phyloP scores from a whole-genome alignment of 2,113 vertebrate species.

The Cyprinodon variegatus region DNA sequence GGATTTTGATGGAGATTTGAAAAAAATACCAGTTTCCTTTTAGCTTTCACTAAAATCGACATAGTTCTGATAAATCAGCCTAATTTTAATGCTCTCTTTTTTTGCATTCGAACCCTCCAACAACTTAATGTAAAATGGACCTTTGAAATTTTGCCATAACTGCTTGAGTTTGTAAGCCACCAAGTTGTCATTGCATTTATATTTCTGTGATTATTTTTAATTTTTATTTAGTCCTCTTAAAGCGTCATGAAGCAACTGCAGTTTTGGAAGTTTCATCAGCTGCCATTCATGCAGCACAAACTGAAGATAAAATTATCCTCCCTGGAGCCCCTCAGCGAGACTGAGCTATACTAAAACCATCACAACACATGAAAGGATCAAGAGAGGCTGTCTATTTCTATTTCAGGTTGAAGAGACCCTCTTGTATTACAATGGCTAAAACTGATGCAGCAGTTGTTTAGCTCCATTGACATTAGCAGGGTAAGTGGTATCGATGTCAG shows the following conservation, averaged over 20 bases:
- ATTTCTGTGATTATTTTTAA: too few relatives aligned
- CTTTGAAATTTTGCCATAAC: too few relatives aligned
- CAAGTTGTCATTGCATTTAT: too few relatives aligned
- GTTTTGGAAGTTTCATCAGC: background rate
- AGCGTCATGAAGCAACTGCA: background rate
- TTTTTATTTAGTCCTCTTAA: too few relatives aligned
- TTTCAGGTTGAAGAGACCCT: background rate
- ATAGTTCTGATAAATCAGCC: too few relatives aligned
- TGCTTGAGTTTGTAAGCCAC: too few relatives aligned
- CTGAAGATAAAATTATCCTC: background rate
- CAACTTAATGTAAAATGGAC: too few relatives aligned
- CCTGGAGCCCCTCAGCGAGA: background rate
- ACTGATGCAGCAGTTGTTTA: background rate
- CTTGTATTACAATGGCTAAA: background rate
- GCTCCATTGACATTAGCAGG: background rate
- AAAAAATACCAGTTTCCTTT: too few relatives aligned
- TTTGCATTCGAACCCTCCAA: too few relatives aligned
- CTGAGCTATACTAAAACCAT: background rate
- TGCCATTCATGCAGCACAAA: background rate
- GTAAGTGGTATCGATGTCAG: background rate
- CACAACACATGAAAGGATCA: background rate
- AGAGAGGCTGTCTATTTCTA: background rate
- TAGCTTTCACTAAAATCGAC: too few relatives aligned
- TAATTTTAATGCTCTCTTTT: too few relatives aligned
- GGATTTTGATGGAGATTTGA: too few relatives aligned